Base-by-base conservation (phyloP, 2,888 invertebrate genomes). In the Lepidocyrtoides sp. region DNA sequence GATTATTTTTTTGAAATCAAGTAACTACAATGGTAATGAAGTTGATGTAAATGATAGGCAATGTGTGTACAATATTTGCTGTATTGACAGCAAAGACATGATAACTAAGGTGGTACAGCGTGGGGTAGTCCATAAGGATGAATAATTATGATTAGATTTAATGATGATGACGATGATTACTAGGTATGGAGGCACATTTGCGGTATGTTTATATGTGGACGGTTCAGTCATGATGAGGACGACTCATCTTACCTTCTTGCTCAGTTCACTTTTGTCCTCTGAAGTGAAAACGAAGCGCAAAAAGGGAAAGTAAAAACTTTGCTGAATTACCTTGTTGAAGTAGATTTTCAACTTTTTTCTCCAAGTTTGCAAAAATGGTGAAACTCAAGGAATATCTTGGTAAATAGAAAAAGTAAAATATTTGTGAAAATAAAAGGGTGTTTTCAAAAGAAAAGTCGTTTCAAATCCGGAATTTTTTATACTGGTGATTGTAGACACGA, bases 341-440 rank as follows among this genome's bases (percentile, higher is more conserved):
- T 36, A 17, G 4, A 17, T 10, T 26, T 51, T 17, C 12, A 77
- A 29, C 60, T 57, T 29, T 41, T 20, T 29, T 29, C 44, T 82
- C 63, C 36, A 82, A 44, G 48, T 63, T 79, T 51, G 26, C 32
- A 41, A 90, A 54, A 81, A 91, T 91, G 91, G 91, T 91, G 66
- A 84, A 81, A 29, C 85, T 91, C 79, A 91, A 91, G 91, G 84
- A 89, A 51, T 91, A 88, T 84, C 69, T 91, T 60, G 91, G 91
- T 91, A 82, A 69, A 66, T 41, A n/a, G 23, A 48, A 41, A 32
- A 7, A 57, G 20, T 23, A 69, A 44, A 44, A 79, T 5, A 72
- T 14, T 17, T 26, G n/a, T 69, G 3, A 17, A 72, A 4, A 51
- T 3, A 14, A 17, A 29, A 48, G 10, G 3, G 17, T n/a, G 69